A percentile compares a stretch with the other conserved stretches of the same genome.
These are phyloP conservation scores for Labeo catla DNA, from an alignment of 2,113 vertebrate species.

Conservation along the genomic window DNA sequence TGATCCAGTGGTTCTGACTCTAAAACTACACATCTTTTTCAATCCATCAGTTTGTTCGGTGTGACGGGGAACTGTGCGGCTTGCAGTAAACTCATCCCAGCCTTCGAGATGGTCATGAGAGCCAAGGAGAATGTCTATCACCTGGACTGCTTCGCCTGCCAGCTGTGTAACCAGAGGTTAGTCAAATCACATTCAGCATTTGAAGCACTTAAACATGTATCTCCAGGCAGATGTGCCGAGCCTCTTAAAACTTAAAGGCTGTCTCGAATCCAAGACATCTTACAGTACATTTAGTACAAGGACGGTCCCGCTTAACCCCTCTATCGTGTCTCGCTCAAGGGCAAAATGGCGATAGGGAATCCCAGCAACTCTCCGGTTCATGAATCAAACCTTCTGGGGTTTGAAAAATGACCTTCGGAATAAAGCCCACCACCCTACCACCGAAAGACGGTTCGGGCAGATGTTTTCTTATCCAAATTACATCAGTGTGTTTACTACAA, in stretches of 20 bases:
- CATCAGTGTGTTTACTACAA: slow-evolving; percentile 30
- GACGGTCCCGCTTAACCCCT: background rate
- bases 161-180: slow-evolving; percentile 99
- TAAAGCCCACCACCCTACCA: slow-evolving; percentile 14
- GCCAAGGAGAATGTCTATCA: slow-evolving; percentile 99
- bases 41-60: slow-evolving; percentile 88
- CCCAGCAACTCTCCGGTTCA: slow-evolving; percentile 10
- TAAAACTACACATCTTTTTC: background rate
- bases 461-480: slow-evolving; percentile 38
- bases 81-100: slow-evolving; percentile 98
- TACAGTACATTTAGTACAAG: background rate
- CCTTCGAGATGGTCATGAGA: slow-evolving; percentile 99
- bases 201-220: background rate
- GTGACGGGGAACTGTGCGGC: slow-evolving; percentile 98
- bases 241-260: background rate
- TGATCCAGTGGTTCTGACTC: background rate
- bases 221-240: background rate
- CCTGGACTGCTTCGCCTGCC: slow-evolving; percentile 98
- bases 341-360: slow-evolving; percentile 19
- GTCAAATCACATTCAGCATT: slow-evolving; percentile 53
- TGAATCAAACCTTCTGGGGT: background rate
- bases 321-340: slow-evolving; percentile 16
- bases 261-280: slow-evolving; percentile 12
- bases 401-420: slow-evolving; percentile 34
- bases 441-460: slow-evolving; percentile 7